Conservation (phyloP, 2,888 invertebrate species). For the Toxonevra muliebris region DNA sequence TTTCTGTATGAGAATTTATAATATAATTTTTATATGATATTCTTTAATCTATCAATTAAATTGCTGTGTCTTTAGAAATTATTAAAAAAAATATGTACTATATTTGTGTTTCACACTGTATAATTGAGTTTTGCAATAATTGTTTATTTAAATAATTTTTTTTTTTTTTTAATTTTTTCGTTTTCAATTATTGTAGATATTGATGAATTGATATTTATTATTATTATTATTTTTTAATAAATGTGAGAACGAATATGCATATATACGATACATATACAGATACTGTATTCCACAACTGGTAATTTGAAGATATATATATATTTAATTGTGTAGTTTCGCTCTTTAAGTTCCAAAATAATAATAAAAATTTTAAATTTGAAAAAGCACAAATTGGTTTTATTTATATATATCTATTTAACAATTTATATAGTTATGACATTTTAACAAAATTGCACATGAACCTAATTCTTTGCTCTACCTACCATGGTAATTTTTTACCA, state of each 20-base stretch:
- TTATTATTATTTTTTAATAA: too few species aligned
- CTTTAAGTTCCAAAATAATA: too few species aligned
- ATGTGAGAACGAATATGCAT: too few species aligned
- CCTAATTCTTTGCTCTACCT: conserved; percentile 34
- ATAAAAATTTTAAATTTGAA: conserved; percentile 19
- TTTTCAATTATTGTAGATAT: conserved; percentile 1
- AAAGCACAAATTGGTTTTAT: conserved; percentile 12
- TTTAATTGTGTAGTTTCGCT: too few species aligned
- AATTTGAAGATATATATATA: too few species aligned
- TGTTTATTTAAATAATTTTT: conserved; percentile 10
- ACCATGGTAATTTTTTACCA: conserved; percentile 80
- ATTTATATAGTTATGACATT: background rate
- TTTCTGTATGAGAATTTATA: too few species aligned
- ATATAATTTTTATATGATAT: too few species aligned
- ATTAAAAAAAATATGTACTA: conserved; percentile 10
- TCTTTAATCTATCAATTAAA: too few species aligned
- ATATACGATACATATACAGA: too few species aligned
- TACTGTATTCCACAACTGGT: too few species aligned
- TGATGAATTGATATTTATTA: conserved; percentile 9
- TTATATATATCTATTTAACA: too few species aligned
- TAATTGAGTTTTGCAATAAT: conserved; percentile 26
- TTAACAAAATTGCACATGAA: background rate
- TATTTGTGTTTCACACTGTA: conserved; percentile 21
- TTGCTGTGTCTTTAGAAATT: too few species aligned
- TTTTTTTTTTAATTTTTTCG: background rate